Evolutionary conservation across 2,797 vertebrate genomes (phyloP).

Genomic region (Alfaro cultratus): DNA sequence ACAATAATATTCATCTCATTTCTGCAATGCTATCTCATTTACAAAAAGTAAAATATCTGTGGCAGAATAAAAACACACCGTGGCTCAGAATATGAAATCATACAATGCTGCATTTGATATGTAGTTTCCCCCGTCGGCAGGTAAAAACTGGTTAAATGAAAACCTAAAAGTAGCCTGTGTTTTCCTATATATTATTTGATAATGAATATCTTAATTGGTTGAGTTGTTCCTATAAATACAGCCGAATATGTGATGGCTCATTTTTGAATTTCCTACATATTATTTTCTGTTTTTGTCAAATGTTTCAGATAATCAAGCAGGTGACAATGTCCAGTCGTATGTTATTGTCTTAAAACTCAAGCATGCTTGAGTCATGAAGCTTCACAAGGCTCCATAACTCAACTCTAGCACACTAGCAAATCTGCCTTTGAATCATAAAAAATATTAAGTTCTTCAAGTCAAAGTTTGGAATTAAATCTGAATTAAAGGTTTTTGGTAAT

Average conservation of each 20-base stretch:
- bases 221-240: conserved; percentile 51
- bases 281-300: conserved; percentile 20
- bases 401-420: not conserved
- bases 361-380: not conserved
- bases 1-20: conserved; percentile 84
- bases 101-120: conserved; percentile 65
- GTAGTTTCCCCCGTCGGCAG: conserved; percentile 48
- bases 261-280: conserved; percentile 32
- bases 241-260: conserved; percentile 42
- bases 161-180: conserved; percentile 48
- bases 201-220: conserved; percentile 47
- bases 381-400: not conserved
- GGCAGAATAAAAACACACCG: conserved; percentile 58
- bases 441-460: not conserved
- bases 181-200: conserved; percentile 52
- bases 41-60: conserved; percentile 84
- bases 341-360: not conserved
- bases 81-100: conserved; percentile 78
- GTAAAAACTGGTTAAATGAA: conserved; percentile 49
- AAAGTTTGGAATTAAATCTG: not conserved
- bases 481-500: not conserved
- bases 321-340: not conserved
- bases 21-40: conserved; percentile 90
- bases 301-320: conserved; percentile 8
- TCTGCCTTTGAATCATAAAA: not conserved